These are phyloP conservation scores for Cerastis leucographa DNA, from an alignment of 2,888 invertebrate genomes.

Conservation along the genomic window DNA sequence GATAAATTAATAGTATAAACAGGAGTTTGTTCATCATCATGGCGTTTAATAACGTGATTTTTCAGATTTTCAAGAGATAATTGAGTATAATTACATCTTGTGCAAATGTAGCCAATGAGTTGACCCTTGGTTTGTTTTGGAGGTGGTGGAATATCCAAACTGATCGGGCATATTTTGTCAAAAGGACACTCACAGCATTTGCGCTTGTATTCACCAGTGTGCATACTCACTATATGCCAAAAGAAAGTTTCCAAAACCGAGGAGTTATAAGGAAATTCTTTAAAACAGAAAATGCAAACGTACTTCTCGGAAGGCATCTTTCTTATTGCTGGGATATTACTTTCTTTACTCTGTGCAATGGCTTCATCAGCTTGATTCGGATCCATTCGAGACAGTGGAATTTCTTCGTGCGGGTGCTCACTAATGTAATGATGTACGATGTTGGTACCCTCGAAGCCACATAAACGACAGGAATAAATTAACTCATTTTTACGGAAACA, in stretches of 20 bases:
- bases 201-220: conserved; percentile 95
- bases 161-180: conserved; percentile 77
- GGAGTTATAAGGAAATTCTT: conserved; percentile 79
- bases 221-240: conserved; percentile 93
- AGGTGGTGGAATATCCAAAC: conserved; percentile 84
- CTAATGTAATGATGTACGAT: conserved; percentile 93
- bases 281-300: conserved; percentile 84
- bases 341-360: conserved; percentile 88
- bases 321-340: conserved; percentile 80
- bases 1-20: conserved; percentile 85
- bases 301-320: conserved; percentile 82
- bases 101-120: conserved; percentile 92
- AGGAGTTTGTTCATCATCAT: conserved; percentile 86
- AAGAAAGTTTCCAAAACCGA: conserved; percentile 89
- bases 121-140: conserved; percentile 82
- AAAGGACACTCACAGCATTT: conserved; percentile 91
- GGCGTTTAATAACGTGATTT: conserved; percentile 91
- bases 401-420: conserved; percentile 92
- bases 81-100: conserved; percentile 94
- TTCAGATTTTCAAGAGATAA: conserved; percentile 91
- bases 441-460: conserved; percentile 90
- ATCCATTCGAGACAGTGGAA: conserved; percentile 91
- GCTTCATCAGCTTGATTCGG: conserved; percentile 88
- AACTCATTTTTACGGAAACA: conserved; percentile 81
- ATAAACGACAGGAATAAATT: conserved; percentile 91